Evolutionary conservation across 2,888 invertebrate genomes (phyloP), one percentile per base, ranked within the genome.

Genomic region (Caenorhabditis macrosperma): DNA sequence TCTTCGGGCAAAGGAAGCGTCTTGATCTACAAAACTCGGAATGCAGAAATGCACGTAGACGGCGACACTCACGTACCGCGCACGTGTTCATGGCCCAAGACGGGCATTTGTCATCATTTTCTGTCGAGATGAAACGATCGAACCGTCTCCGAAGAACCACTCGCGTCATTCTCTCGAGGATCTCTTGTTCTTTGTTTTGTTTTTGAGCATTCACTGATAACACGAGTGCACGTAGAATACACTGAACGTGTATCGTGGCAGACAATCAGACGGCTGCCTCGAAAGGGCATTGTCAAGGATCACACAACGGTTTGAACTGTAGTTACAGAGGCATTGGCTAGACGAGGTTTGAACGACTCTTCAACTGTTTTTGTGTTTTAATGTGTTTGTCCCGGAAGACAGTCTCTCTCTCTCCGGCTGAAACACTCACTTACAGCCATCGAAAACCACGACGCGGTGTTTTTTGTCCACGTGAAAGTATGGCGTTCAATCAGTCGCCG

Each of bases 21-120:
- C 38, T 38, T 38, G 41, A 10, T n/a, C 26, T 28, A 28, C 52
- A 52, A 26, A 52, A 24, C 22, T 28, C 52, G 28, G n/a, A 52
- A 28, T 24, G 17, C 10, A 2, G 38, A 54, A 28, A 38, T 35
- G 66, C 66, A 66, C 66, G 66, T 66, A 66, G 54, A 33, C 52
- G 15, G 12, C 66, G n/a, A 66, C 20, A 54, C 28, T 66, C 66
- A 66, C 66, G 66, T 66, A 66, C 24, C 17, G 38, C 28, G 52
- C 54, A 52, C 66, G 24, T 66, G 66, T 66, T 30, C 48, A 1
- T 30, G 22, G 15, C 35, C 4, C 20, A n/a, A n/a, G n/a, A n/a
- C n/a, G n/a, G 35, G 22, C 6, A 30, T 22, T 44, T 44, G 63
- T 50, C 63, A 48, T 63, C 20, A 7, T 48, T 59, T 28, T 63